Evolutionary conservation across 92 coral and sea anemone genomes (phyloP).

Genomic region (Blastomussa wellsi): DNA sequence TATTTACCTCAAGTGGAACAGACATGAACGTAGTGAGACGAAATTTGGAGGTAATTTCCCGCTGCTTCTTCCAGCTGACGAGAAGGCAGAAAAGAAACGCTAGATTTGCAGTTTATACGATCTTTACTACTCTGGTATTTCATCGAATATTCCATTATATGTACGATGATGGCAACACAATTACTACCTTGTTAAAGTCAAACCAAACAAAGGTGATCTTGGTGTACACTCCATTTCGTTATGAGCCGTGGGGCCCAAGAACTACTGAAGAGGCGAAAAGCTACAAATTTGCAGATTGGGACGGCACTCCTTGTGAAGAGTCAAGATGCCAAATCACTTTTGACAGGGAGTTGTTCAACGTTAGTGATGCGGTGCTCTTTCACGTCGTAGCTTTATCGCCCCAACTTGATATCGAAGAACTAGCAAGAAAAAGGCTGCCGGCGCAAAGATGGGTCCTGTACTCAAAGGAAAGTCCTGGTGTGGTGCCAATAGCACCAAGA

Average conservation of each 20-base stretch:
- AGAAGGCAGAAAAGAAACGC: neutral
- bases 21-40: neutral
- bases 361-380: slow-evolving; percentile 24
- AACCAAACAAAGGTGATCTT: neutral
- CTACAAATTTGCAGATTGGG: slow-evolving; percentile 27
- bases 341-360: neutral
- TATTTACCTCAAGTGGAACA: neutral
- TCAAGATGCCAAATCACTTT: slow-evolving; percentile 22
- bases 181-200: neutral
- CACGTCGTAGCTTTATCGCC: neutral
- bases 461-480: slow-evolving; percentile 23
- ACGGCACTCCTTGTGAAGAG: slow-evolving; percentile 18
- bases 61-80: neutral
- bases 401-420: neutral
- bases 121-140: neutral
- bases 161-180: neutral
- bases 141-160: neutral
- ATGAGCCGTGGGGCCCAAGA: slow-evolving; percentile 1
- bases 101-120: neutral
- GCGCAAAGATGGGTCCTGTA: slow-evolving; percentile 35
- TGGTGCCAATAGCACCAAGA: neutral
- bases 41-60: neutral
- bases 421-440: slow-evolving; percentile 13
- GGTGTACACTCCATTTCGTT: neutral
- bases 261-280: neutral